Evolutionary conservation across 2,888 invertebrate genomes (phyloP).

Genomic region (Ophraella communa): DNA sequence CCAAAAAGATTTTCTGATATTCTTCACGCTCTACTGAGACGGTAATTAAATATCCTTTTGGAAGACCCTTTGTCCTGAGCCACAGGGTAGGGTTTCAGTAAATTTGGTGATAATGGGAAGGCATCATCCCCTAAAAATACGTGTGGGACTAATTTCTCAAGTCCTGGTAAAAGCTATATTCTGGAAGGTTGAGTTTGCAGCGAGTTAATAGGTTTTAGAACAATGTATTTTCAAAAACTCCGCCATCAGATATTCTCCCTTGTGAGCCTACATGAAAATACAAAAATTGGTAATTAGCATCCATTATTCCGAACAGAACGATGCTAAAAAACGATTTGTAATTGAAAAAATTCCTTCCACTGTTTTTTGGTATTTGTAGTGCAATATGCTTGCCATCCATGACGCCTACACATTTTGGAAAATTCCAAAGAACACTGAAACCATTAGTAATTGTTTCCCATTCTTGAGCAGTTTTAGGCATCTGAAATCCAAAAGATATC

Average conservation of each 20-base stretch:
- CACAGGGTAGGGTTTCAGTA: conserved; percentile 30
- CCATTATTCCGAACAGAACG: too few relatives aligned
- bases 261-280: too few relatives aligned
- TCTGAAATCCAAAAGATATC: too few relatives aligned
- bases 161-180: background rate
- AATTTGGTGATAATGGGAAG: conserved; percentile 18
- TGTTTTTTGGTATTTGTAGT: too few relatives aligned
- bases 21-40: conserved; percentile 28
- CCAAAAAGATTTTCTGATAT: conserved; percentile 38
- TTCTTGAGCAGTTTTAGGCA: too few relatives aligned
- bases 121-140: conserved; percentile 23
- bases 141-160: conserved; percentile 1
- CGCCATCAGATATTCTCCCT: conserved; percentile 50
- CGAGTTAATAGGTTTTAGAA: background rate
- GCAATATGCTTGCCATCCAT: conserved; percentile 52
- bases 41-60: conserved; percentile 36
- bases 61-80: conserved; percentile 15
- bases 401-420: conserved; percentile 38
- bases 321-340: too few relatives aligned
- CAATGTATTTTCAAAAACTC: conserved; percentile 34
- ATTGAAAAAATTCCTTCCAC: too few relatives aligned
- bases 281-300: too few relatives aligned
- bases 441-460: conserved; percentile 14
- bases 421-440: conserved; percentile 22
- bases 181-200: background rate